These are phyloP conservation scores for Cyanoramphus novaezelandiae DNA, from an alignment of 2,113 vertebrate species.

Conservation along the genomic window DNA sequence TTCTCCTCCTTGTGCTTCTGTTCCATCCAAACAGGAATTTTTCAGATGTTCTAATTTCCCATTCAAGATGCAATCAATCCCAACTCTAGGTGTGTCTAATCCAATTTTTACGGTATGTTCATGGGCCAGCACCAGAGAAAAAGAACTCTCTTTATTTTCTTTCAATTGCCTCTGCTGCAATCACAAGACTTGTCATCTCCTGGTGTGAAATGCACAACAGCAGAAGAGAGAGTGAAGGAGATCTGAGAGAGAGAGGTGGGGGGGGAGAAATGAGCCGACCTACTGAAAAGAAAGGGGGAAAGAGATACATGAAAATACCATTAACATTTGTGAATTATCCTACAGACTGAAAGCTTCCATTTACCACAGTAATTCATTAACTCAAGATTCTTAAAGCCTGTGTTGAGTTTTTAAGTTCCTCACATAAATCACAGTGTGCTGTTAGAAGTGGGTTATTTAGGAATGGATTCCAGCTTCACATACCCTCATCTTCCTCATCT, in stretches of 20 bases:
- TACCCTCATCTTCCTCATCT: neutral
- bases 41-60: conserved; percentile 75
- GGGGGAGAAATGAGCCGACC: neutral
- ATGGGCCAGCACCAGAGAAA: conserved; percentile 50
- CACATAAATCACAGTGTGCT: neutral
- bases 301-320: conserved; percentile 27
- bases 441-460: neutral
- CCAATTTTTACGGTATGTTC: conserved; percentile 66
- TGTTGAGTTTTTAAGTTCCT: neutral
- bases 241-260: neutral
- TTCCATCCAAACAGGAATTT: conserved; percentile 69
- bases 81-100: conserved; percentile 71
- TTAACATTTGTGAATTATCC: neutral
- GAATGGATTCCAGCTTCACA: neutral
- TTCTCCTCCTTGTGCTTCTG: conserved; percentile 70
- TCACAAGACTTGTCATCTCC: conserved; percentile 68
- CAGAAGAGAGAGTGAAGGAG: neutral
- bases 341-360: neutral
- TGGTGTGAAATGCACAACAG: conserved; percentile 69
- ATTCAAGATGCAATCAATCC: conserved; percentile 75
- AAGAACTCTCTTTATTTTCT: conserved; percentile 60
- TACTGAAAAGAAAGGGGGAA: neutral
- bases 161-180: conserved; percentile 60
- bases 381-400: neutral
- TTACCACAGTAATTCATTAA: conserved; percentile 14